Percentiles rank a stretch among this genome's conserved stretches.
phyloP scores from a whole-genome alignment of 2,113 vertebrate genomes.

The Gadus macrocephalus region DNA sequence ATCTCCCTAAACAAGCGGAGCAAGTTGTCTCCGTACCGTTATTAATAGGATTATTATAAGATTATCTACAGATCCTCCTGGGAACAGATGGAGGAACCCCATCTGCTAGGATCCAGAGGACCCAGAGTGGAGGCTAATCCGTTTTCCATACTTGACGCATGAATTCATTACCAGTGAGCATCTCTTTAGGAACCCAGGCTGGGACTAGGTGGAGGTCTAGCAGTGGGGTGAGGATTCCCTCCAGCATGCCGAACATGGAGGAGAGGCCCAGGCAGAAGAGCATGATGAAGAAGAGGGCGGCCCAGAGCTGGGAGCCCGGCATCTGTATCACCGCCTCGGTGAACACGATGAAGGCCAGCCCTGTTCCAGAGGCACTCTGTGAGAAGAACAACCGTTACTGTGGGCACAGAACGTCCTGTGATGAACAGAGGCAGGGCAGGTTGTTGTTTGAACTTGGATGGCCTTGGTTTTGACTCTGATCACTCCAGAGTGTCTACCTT shows the following conservation, averaged over 20 bases:
- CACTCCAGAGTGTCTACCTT: too few relatives aligned
- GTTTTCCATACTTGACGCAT: too few relatives aligned
- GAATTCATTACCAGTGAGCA: constrained; percentile 72
- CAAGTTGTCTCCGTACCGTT: too few relatives aligned
- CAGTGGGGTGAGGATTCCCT: constrained; percentile 78
- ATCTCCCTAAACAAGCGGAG: too few relatives aligned
- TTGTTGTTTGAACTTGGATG: too few relatives aligned
- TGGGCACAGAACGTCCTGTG: neutral
- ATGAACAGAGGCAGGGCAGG: neutral
- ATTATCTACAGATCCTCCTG: too few relatives aligned
- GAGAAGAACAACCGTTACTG: neutral
- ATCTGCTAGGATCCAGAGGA: too few relatives aligned
- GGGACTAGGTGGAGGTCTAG: constrained; percentile 70
- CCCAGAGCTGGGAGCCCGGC: constrained; percentile 81
- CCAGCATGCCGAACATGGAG: constrained; percentile 85
- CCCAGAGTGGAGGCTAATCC: too few relatives aligned
- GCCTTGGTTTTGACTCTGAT: neutral
- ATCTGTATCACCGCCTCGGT: constrained; percentile 80
- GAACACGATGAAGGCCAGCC: constrained; percentile 84
- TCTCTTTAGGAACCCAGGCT: constrained; percentile 75
- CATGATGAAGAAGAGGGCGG: constrained; percentile 84
- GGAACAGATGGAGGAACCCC: too few relatives aligned
- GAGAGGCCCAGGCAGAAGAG: constrained; percentile 81
- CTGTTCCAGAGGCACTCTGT: constrained; percentile 80
- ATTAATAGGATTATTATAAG: too few relatives aligned